A percentile compares a stretch with the other conserved stretches of the same genome.
These are phyloP conservation scores for Globodera rostochiensis DNA, from an alignment of 1,140 invertebrate species.

Conservation along the genomic window DNA sequence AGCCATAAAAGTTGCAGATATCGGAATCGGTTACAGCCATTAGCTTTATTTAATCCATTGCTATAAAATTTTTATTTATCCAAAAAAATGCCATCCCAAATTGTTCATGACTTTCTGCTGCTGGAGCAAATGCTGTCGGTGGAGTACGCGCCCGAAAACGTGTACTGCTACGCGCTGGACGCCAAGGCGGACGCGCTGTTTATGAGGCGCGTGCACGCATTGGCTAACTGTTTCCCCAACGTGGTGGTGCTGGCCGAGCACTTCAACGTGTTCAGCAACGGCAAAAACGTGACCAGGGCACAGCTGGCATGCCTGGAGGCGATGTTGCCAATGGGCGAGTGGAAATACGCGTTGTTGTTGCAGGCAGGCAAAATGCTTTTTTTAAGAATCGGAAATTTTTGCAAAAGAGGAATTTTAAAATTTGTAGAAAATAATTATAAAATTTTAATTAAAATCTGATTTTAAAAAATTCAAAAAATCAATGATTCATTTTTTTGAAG, in stretches of 20 bases:
- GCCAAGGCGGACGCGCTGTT: constrained; percentile 38
- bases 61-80: background rate
- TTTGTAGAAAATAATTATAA: too few relatives aligned
- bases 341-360: constrained; percentile 39
- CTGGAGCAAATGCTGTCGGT: constrained; percentile 46
- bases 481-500: too few relatives aligned
- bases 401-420: too few relatives aligned
- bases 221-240: constrained; percentile 43
- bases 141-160: constrained; percentile 44
- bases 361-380: constrained; percentile 27
- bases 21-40: too few relatives aligned
- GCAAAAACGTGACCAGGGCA: constrained; percentile 35
- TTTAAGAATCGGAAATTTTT: background rate
- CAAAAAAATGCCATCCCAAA: too few relatives aligned
- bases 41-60: too few relatives aligned
- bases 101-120: constrained; percentile 48
- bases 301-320: constrained; percentile 38
- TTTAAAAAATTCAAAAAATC: too few relatives aligned
- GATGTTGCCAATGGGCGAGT: constrained; percentile 13
- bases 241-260: constrained; percentile 38
- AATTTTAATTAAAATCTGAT: too few relatives aligned
- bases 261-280: constrained; percentile 32
- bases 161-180: constrained; percentile 49
- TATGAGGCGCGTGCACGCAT: constrained; percentile 28
- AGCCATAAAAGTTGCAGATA: too few relatives aligned